A percentile compares a stretch with the other conserved stretches of the same genome.
Evolutionary conservation across 1,140 invertebrate genomes (phyloP).

Genomic region (Rhynchophorus ferrugineus): DNA sequence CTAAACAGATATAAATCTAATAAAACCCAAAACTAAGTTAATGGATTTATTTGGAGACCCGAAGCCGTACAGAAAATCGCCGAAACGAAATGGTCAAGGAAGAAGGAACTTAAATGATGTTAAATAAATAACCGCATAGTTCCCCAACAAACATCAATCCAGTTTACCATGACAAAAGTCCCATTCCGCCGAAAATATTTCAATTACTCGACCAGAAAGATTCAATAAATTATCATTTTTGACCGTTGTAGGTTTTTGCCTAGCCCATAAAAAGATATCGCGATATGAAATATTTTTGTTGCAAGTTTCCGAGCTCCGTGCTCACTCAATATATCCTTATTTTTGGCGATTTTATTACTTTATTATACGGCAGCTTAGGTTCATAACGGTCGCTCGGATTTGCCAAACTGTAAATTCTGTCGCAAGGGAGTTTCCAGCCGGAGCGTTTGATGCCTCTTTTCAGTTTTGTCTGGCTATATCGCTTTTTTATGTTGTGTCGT

Average conservation of each 20-base stretch:
- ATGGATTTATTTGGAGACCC: no score
- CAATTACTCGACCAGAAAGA: constrained; percentile 35
- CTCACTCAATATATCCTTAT: constrained; percentile 41
- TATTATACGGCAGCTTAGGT: constrained; percentile 38
- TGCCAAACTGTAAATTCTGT: constrained; percentile 35
- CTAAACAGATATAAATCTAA: no score
- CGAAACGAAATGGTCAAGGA: background rate
- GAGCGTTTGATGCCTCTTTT: constrained; percentile 7
- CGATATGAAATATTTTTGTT: constrained; percentile 39
- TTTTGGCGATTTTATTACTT: constrained; percentile 40
- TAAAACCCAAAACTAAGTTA: no score
- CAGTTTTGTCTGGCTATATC: constrained; percentile 6
- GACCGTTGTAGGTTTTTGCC: constrained; percentile 33
- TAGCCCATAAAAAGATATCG: constrained; percentile 34
- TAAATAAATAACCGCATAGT: constrained; percentile 8
- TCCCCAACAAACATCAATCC: constrained; percentile 31
- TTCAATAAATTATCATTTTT: constrained; percentile 36
- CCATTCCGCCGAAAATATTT: constrained; percentile 35
- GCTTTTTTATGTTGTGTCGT: constrained; percentile 13
- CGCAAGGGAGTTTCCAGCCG: constrained; percentile 20
- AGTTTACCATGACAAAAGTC: constrained; percentile 37
- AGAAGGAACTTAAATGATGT: background rate
- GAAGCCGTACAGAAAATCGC: no score
- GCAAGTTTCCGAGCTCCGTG: constrained; percentile 33
- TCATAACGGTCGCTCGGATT: constrained; percentile 36